Evolutionary conservation across 2,797 vertebrate species (phyloP), one percentile per base, ranked within the genome.

Genomic region (Arnoldichthys spilopterus): DNA sequence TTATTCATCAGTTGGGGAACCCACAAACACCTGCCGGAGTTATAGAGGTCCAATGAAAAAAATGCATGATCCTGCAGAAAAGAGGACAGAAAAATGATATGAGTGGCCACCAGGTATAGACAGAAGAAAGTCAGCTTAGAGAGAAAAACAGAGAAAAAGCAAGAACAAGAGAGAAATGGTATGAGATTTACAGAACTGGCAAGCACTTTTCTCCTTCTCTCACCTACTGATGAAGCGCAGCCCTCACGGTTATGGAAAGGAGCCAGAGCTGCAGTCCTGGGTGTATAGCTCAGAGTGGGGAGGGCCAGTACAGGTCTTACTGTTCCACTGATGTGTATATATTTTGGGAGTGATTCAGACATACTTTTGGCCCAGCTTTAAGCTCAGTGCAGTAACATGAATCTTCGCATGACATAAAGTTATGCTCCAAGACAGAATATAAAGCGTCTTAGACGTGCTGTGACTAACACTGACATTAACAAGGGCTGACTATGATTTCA

Each of bases 1-100:
- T 8, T 74, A 81, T 73, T 79, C 64, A 79, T 72, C 68, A 72
- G 74, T 76, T 81, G 67, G 79, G 73, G 81, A 73, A 83, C 49
- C 51, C 62, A 34, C 72, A 51, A 37, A 30, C 34, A 43, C 58
- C 51, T 58, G 68, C 68, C 43, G 32, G 80, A 13, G 58, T 70
- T 58, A 56, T 64, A 58, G 64, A 63, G 66, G 61, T 54, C 37
- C 67, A 64, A 64, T n/a, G n/a, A n/a, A n/a, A 22, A 53, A 76
- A 78, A 30, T 66, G 56, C 59, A 37, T 74, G 54, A 75, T 67
- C 58, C 15, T 24, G 72, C 64, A 22, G 71, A 78, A 54, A 40
- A 63, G 64, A 78, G 32, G 37, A 69, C 18, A 6, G 30, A 47
- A 34, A n/a, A 54, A 72, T 51, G 74, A 49, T 59, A 66, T 22